phyloP scores from a whole-genome alignment of 35 echinoderm and acorn worm genomes.

The Anneissia japonica region DNA sequence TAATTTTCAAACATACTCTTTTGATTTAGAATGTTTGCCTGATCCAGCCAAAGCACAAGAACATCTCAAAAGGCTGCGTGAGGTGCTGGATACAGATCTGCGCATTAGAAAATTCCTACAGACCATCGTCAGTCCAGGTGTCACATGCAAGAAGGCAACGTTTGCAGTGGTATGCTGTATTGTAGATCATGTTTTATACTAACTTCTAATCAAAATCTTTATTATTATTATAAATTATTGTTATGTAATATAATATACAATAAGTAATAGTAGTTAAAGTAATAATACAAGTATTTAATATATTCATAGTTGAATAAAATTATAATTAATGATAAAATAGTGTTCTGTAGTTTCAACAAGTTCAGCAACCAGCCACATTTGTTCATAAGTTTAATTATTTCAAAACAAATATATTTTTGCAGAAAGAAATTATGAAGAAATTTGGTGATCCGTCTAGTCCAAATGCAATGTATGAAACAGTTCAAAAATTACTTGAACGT shows the following conservation, averaged over 20 bases:
- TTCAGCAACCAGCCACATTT: no score
- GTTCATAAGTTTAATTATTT: no score
- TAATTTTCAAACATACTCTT: no score
- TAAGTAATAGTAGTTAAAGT: no score
- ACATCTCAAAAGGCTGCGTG: constrained; percentile 63
- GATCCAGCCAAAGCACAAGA: constrained; percentile 63
- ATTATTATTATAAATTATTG: no score
- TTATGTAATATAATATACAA: no score
- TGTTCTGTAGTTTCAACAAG: no score
- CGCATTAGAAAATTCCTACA: constrained; percentile 43
- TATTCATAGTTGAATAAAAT: no score
- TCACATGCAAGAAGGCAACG: constrained; percentile 67
- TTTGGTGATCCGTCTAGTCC: constrained; percentile 58
- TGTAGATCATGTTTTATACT: no score
- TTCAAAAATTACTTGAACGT: constrained; percentile 87
- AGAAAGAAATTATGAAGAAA: constrained; percentile 94
- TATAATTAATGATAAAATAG: no score
- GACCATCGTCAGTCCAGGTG: constrained; percentile 57
- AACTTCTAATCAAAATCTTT: no score
- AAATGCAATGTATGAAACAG: constrained; percentile 53
- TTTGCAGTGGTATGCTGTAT: constrained; percentile 77
- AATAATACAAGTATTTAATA: no score
- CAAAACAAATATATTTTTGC: neutral
- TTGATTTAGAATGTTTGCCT: constrained; percentile 38
- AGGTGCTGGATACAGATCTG: constrained; percentile 41